A percentile compares a stretch with the other conserved stretches of the same genome.
phyloP scores from a whole-genome alignment of 2,797 vertebrate genomes.

The Urocyon cinereoargenteus region DNA sequence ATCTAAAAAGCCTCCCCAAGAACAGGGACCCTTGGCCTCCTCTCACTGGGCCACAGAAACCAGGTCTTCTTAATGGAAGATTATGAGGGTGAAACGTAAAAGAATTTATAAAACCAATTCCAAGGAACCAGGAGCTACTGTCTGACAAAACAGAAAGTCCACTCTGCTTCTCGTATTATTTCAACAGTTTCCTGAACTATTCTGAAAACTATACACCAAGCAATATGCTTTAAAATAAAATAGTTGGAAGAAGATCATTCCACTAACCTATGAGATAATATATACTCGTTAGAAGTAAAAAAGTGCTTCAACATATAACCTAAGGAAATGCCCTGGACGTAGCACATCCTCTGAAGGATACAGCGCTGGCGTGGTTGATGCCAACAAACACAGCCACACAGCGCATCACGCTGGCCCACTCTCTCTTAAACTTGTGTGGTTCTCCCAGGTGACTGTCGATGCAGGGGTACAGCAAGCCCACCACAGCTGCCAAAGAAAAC shows the following conservation, averaged over 20 bases:
- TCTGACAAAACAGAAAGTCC: not conserved
- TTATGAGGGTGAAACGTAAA: fast-evolving
- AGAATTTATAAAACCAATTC: not conserved
- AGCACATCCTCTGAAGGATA: slow-evolving; percentile 91
- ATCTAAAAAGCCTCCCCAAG: fast-evolving
- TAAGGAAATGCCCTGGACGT: fast-evolving
- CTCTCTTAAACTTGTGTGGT: slow-evolving; percentile 99
- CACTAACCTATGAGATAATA: fast-evolving
- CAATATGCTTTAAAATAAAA: not conserved
- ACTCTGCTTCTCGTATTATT: no score
- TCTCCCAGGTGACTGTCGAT: slow-evolving; percentile 98
- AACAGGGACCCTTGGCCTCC: no score
- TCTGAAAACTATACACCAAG: not conserved
- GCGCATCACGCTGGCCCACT: slow-evolving; percentile 99
- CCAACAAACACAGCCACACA: slow-evolving; percentile 99
- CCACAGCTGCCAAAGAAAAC: slow-evolving; percentile 91
- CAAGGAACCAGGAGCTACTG: no score
- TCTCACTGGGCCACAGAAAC: fast-evolving
- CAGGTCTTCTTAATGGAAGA: not conserved
- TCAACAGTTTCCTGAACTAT: not conserved
- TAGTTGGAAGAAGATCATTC: not conserved
- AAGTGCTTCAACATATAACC: fast-evolving
- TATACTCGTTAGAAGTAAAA: fast-evolving
- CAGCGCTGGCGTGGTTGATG: slow-evolving; percentile 99
- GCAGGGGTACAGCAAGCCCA: slow-evolving; percentile 97